Conservation (phyloP, 2,797 vertebrate genomes). For the Antrozous pallidus region DNA sequence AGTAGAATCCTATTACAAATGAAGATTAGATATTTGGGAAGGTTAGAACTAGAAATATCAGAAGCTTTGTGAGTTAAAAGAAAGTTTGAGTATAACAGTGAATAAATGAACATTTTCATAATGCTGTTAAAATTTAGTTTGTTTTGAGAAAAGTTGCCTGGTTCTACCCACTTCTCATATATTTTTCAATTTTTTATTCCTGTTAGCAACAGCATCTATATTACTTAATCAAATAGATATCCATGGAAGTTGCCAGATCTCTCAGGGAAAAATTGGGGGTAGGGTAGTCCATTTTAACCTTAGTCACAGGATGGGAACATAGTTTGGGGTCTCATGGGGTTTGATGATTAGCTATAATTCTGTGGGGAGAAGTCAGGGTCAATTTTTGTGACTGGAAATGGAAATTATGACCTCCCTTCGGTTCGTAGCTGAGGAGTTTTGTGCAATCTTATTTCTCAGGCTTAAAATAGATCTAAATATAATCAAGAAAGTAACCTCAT, state of each 20-base stretch:
- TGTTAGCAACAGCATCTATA: not conserved
- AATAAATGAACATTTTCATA: conserved; percentile 35
- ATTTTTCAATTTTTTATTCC: conserved; percentile 32
- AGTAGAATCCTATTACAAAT: not conserved
- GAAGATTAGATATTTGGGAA: conserved; percentile 24
- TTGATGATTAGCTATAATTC: conserved; percentile 63
- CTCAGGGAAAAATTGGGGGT: not conserved
- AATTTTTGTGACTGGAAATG: conserved; percentile 60
- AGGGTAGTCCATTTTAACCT: conserved; percentile 38
- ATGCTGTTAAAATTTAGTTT: conserved; percentile 26
- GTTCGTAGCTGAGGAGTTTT: conserved; percentile 47
- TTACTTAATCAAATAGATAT: conserved; percentile 44
- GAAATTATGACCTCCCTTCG: conserved; percentile 48
- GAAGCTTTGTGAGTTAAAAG: not conserved
- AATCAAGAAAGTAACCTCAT: conserved; percentile 26
- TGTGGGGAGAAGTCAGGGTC: conserved; percentile 60
- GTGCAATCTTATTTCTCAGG: conserved; percentile 55
- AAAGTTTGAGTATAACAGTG: not conserved
- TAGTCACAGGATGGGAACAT: conserved; percentile 61
- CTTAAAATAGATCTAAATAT: conserved; percentile 68
- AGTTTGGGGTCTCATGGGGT: conserved; percentile 46
- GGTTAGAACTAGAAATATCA: not conserved
- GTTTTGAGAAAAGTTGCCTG: conserved; percentile 34
- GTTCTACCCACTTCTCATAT: conserved; percentile 6
- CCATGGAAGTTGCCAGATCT: conserved; percentile 37